Percentiles rank a stretch among this genome's conserved stretches.
Conservation (phyloP, 2,888 invertebrate species). For the Holacanthella duospinosa region DNA sequence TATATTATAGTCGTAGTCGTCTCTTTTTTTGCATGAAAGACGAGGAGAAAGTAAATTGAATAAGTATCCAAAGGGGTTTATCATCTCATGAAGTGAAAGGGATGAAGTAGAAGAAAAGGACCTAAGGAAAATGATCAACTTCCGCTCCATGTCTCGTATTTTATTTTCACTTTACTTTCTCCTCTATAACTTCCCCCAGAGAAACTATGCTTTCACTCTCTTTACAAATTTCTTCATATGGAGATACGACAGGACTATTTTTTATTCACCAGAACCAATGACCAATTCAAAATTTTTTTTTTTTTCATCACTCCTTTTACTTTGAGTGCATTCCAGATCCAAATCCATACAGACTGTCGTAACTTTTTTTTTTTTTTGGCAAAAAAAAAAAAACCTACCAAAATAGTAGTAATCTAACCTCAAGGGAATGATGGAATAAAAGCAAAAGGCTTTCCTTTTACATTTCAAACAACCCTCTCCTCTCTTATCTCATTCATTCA, state of each 20-base stretch:
- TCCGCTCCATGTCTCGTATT: background rate
- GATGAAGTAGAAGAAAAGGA: background rate
- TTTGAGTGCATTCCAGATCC: no score
- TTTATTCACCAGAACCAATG: background rate
- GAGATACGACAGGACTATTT: background rate
- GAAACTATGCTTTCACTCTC: background rate
- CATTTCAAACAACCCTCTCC: no score
- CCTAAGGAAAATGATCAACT: slow-evolving; percentile 6
- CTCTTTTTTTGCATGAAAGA: background rate
- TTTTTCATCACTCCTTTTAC: background rate
- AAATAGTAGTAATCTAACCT: background rate
- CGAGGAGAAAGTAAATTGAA: background rate
- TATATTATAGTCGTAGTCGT: no score
- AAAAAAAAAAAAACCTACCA: no score
- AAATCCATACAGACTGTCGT: no score
- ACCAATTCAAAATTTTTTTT: background rate
- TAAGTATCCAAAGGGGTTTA: slow-evolving; percentile 4
- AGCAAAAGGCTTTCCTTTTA: background rate
- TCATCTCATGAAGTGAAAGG: slow-evolving; percentile 5
- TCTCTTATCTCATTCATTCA: background rate
- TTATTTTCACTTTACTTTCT: slow-evolving; percentile 1
- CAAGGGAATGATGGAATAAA: background rate
- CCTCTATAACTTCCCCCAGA: background rate
- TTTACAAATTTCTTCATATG: background rate
- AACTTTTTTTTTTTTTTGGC: no score